phyloP scores from a whole-genome alignment of 2,113 vertebrate species.

The Circaetus cinerascens region DNA sequence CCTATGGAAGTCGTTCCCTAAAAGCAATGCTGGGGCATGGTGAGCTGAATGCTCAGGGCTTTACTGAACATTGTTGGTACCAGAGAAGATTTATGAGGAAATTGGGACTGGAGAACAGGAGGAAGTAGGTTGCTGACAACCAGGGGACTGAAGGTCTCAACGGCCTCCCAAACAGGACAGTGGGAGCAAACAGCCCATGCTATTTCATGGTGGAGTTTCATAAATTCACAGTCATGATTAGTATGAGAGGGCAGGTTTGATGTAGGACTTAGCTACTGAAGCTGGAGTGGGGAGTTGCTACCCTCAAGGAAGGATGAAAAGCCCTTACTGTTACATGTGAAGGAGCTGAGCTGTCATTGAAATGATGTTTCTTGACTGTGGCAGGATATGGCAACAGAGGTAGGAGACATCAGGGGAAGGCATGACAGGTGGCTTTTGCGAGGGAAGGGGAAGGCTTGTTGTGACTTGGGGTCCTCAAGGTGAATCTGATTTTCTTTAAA shows the following conservation, averaged over 20 bases:
- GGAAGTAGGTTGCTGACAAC: neutral
- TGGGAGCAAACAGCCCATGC: neutral
- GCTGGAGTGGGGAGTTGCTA: neutral
- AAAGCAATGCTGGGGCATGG: neutral
- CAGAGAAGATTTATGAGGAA: neutral
- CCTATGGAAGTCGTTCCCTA: neutral
- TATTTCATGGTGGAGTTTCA: neutral
- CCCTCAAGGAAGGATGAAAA: neutral
- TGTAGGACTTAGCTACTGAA: neutral
- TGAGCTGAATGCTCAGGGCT: rapidly evolving
- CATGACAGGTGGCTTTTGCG: neutral
- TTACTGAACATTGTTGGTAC: neutral
- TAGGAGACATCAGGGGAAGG: neutral
- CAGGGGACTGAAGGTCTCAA: neutral
- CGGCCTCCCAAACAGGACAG: neutral
- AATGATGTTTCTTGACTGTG: neutral
- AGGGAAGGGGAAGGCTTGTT: neutral
- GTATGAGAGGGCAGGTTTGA: neutral
- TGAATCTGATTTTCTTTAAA: neutral
- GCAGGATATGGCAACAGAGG: neutral
- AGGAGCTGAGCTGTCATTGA: neutral
- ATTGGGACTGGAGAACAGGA: neutral
- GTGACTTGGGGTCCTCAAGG: neutral
- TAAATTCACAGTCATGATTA: neutral
- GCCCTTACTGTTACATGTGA: neutral